Evolutionary conservation across 2,888 invertebrate genomes (phyloP), one percentile per base, ranked within the genome.

Genomic region (Odiellus spinosus): DNA sequence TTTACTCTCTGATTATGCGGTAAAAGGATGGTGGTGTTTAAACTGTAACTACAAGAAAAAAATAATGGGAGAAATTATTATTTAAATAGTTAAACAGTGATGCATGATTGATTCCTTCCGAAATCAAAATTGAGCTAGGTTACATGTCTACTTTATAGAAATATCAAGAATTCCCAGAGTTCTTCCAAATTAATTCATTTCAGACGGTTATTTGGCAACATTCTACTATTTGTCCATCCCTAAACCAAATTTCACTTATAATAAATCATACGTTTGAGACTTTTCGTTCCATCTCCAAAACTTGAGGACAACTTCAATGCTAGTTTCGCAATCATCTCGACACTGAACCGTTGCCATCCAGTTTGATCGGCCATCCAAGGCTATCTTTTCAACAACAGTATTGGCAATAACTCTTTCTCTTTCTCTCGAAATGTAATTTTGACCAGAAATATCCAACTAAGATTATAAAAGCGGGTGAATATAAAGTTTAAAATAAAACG

Each of bases 1-100:
- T 69, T 71, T 8, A 82, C 67, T 11, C 71, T 71, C 20, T 69
- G 66, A 44, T 76, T 73, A 60, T 83, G 83, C 1, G 83, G 81
- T 56, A 73, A 66, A 59, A 81, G 78, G n/a, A 82, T 71, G 12
- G 72, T 74, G 1, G 83, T 82, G 59, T 81, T 82, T 15, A 84
- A 64, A 21, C 62, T 59, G 60, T 76, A 83, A 40, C 80, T 82
- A 60, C 5, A 65, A 64, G 40, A 57, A 57, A 49, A 48, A n/a
- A n/a, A n/a, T n/a, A n/a, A n/a, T n/a, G n/a, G n/a, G n/a, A n/a
- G n/a, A n/a, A n/a, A n/a, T n/a, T n/a, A n/a, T n/a, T n/a, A n/a
- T n/a, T n/a, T n/a, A n/a, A n/a, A n/a, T n/a, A n/a, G n/a, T n/a
- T n/a, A n/a, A 32, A 38, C 41, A 6, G 17, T 33, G 42, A 45